Percentiles rank a stretch among this genome's conserved stretches.
Conservation (phyloP, 1,140 invertebrate species). For the Dolichoris vasculosae region DNA sequence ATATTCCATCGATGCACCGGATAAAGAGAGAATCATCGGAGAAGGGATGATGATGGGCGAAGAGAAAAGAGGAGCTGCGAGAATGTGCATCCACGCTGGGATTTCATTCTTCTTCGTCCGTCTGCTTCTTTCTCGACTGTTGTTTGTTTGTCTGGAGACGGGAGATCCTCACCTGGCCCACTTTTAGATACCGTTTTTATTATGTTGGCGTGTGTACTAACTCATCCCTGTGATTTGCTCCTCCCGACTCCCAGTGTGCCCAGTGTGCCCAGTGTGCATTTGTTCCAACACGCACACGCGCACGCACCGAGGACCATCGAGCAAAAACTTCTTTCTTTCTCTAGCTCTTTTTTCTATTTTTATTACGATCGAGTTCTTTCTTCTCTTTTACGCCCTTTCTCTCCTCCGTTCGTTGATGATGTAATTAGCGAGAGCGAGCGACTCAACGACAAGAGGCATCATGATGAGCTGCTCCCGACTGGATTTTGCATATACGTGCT, state of each 20-base stretch:
- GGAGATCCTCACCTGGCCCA: conserved; percentile 57
- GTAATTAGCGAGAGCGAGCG: conserved; percentile 23
- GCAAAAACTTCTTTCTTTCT: neutral
- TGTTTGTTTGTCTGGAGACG: conserved; percentile 37
- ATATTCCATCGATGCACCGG: neutral
- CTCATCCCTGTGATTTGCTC: conserved; percentile 21
- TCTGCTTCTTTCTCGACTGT: conserved; percentile 6
- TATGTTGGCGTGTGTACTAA: conserved; percentile 6
- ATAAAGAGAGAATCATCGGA: neutral
- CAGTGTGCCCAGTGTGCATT: neutral
- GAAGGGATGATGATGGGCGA: neutral
- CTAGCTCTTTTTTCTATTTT: conserved; percentile 10
- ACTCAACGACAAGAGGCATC: neutral
- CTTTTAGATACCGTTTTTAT: conserved; percentile 55
- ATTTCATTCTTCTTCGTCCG: conserved; percentile 33
- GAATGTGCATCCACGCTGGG: neutral
- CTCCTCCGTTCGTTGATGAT: conserved; percentile 17
- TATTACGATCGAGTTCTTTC: neutral
- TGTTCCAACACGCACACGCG: neutral
- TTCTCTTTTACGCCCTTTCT: neutral
- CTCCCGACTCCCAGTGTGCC: too few species aligned
- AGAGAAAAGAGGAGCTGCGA: neutral
- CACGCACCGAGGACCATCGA: neutral
- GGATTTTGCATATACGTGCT: conserved; percentile 16
- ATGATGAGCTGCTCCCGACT: neutral